phyloP scores from a whole-genome alignment of 2,888 invertebrate genomes.

The Amblyteles armatorius region DNA sequence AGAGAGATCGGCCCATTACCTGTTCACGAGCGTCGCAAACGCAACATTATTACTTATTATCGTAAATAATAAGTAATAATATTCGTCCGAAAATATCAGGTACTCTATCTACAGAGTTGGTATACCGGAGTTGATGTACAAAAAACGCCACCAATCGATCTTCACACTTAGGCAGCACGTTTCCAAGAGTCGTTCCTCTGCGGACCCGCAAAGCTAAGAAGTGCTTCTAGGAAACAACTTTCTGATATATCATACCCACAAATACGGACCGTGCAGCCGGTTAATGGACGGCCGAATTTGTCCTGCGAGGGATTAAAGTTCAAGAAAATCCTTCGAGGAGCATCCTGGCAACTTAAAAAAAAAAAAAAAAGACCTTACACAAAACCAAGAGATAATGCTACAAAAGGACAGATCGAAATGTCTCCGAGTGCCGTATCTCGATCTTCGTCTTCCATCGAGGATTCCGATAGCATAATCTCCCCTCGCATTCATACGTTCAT shows the following conservation, averaged over 20 bases:
- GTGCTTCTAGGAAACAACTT: not conserved
- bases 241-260: not conserved
- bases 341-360: conserved; percentile 26
- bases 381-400: not conserved
- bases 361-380: conserved; percentile 15
- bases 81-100: no score
- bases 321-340: conserved; percentile 35
- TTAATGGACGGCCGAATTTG: conserved; percentile 50
- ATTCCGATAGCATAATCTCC: conserved; percentile 46
- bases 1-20: no score
- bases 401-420: conserved; percentile 36
- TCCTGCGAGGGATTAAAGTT: conserved; percentile 48
- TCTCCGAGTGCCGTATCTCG: conserved; percentile 38
- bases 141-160: not conserved
- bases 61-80: no score
- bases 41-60: no score
- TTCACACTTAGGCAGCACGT: not conserved
- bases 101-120: no score
- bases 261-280: not conserved
- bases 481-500: conserved; percentile 34
- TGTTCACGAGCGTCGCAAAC: no score
- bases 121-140: no score
- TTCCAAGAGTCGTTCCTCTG: not conserved
- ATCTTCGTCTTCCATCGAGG: conserved; percentile 45
- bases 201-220: not conserved